Base-by-base conservation (phyloP, 2,888 invertebrate species). In the Phyto melanocephala region DNA sequence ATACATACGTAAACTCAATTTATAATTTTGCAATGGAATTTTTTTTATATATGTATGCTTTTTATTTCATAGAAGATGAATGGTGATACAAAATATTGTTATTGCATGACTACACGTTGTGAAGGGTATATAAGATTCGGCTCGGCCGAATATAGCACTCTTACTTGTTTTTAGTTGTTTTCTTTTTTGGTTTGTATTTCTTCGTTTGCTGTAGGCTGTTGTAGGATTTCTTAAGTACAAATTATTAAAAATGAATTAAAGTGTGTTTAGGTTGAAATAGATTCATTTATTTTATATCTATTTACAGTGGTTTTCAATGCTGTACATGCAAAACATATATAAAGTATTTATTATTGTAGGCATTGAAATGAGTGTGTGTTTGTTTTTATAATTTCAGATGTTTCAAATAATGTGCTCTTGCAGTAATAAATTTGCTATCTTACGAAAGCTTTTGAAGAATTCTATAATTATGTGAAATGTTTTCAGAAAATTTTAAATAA, bases 211-310 rank as follows among this genome's bases (percentile, higher is more conserved):
- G 60, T 68, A 17, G 35, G 45, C 47, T 52, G 60, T 22, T 28
- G 60, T 68, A 17, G 35, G 45, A 37, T 52, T 67, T 58, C 42
- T 50, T 11, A 62, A 37, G 54, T 54, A 68, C 20, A 54, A 74
- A 63, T 68, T 47, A 50, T 65, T 65, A 17, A 10, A 56, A 70
- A 40, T 22, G 35, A 62, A 52, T 54, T 71, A 28, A 28, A 28
- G 6, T 22, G 28, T 28, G 52, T 72, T 65, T 58, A 42, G 40
- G 50, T 22, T 72, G 71, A 22, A 40, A 24, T 17, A 50, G 15
- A 76, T 67, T 47, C 68, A 76, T 67, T 68, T 17, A 67, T 62
- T 22, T 40, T 52, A 67, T 40, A 52, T 37, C 24, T 35, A 42
- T 56, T 63, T 20, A 17, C 56, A 63, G 6, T 47, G 22, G 20